Evolutionary conservation across 2,797 vertebrate genomes (phyloP), one percentile per base, ranked within the genome.

Genomic region (Melanotaenia maccullochi): DNA sequence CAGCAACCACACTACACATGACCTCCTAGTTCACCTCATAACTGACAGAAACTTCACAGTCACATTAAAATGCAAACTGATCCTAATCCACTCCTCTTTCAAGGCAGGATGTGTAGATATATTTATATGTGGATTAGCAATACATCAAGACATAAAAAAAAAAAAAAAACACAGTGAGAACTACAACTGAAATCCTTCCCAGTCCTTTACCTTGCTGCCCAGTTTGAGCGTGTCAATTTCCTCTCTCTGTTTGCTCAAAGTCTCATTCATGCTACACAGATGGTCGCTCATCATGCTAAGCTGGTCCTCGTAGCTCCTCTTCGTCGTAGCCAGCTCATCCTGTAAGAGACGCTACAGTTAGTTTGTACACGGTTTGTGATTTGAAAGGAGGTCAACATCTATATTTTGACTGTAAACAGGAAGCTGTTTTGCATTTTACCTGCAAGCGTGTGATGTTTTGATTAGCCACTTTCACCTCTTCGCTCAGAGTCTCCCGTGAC

Each of bases 231-330:
- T 96, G 91, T 99, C 98, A 1, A 99, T 99, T 90, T 99, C 97
- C 74, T 99, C 98, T 51, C 96, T 95, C 91, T 99, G 98, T 78
- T 97, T 98, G 65, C 97, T 97, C 84, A 99, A 87, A 0, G 97
- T 99, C 94, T 99, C 98, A 0, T 98, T 99, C 97, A 99, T 97
- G 60, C 96, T 97, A 81, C 98, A 99, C 78, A 99, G 95, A 80
- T 99, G 98, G 87, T 99, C 98, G 20, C 98, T 99, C 98, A 99
- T 99, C 97, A 98, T 99, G 79, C 98, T 99, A 59, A 99, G 87
- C 92, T 99, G 98, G 79, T 99, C 97, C 87, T 99, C 97, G 0
- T 99, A 99, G 93, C 98, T 99, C 85, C 98, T 95, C 91, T 99
- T 99, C 0, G 97, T 99, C 0, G 98, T 99, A 51, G 95, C 93